Percentiles rank a stretch among this genome's conserved stretches.
Evolutionary conservation across 2,888 invertebrate genomes (phyloP).

Genomic region (Catonia carolina): DNA sequence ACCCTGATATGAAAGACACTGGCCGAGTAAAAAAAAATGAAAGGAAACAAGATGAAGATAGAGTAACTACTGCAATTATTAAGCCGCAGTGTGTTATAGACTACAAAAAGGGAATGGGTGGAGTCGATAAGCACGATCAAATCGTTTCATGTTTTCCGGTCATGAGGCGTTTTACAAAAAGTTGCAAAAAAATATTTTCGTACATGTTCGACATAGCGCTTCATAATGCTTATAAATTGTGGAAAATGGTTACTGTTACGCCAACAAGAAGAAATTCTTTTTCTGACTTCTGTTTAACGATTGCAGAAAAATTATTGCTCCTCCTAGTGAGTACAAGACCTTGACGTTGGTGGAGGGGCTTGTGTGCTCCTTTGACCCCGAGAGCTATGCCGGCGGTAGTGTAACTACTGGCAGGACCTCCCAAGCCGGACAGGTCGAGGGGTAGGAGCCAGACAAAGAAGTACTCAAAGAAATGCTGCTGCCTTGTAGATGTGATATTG

Average conservation of each 20-base stretch:
- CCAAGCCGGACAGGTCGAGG: too few relatives aligned
- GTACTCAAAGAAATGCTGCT: too few relatives aligned
- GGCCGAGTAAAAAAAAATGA: constrained; percentile 4
- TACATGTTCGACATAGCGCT: constrained; percentile 18
- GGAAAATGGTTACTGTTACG: constrained; percentile 13
- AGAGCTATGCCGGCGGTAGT: too few relatives aligned
- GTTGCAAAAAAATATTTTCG: constrained; percentile 15
- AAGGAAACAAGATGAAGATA: background rate
- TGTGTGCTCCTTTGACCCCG: too few relatives aligned
- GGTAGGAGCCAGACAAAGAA: too few relatives aligned
- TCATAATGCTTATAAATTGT: constrained; percentile 12
- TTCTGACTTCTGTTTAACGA: too few relatives aligned
- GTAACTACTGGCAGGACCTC: too few relatives aligned
- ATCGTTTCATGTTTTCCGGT: constrained; percentile 16
- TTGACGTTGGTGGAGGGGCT: too few relatives aligned
- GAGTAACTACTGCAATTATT: background rate
- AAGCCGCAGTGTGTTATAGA: constrained; percentile 18
- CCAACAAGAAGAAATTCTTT: too few relatives aligned
- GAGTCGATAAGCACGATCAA: constrained; percentile 18
- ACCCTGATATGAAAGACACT: constrained; percentile 7
- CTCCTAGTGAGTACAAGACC: too few relatives aligned
- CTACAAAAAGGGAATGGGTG: constrained; percentile 14
- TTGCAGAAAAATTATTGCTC: too few relatives aligned
- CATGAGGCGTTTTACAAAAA: constrained; percentile 8
- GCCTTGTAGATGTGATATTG: too few relatives aligned